Percentiles rank a stretch among this genome's conserved stretches.
Evolutionary conservation across 2,113 vertebrate species (phyloP).

Genomic region (Psephotus haematonotus): DNA sequence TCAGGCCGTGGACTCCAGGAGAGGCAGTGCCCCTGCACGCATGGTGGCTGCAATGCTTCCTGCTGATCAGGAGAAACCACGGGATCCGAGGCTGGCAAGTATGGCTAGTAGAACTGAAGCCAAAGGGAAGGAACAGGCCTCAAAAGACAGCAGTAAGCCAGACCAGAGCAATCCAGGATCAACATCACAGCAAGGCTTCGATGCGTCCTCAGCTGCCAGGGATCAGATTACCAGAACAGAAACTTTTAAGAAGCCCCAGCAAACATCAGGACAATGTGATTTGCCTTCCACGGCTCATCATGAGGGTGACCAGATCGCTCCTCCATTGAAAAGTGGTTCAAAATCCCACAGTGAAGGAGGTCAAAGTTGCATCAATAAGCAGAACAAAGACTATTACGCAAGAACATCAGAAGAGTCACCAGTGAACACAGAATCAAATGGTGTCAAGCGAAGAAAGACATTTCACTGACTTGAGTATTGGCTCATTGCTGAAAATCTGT

Average conservation of each 20-base stretch:
- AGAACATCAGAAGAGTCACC: not conserved
- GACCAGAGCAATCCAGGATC: not conserved
- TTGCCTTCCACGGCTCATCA: not conserved
- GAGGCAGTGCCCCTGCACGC: not conserved
- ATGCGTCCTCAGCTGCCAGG: not conserved
- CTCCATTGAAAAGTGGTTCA: not conserved
- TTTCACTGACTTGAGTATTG: not conserved
- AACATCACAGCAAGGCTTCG: not conserved
- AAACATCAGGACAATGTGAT: not conserved
- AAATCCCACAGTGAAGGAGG: not conserved
- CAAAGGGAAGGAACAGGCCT: not conserved
- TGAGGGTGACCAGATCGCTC: not conserved
- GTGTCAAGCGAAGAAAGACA: conserved; percentile 61
- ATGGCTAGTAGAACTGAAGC: conserved; percentile 48
- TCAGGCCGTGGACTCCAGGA: not conserved
- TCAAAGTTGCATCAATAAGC: not conserved
- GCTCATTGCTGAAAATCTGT: not conserved
- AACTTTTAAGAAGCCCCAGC: not conserved
- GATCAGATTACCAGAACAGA: not conserved
- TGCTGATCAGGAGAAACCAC: conserved; percentile 9
- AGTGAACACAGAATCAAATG: not conserved
- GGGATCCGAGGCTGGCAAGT: conserved; percentile 74
- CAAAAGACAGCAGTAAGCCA: not conserved
- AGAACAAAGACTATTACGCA: not conserved
- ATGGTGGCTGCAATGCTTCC: not conserved